A percentile compares a stretch with the other conserved stretches of the same genome.
phyloP scores from a whole-genome alignment of 1,140 invertebrate genomes.

The Platyscapa corneri region DNA sequence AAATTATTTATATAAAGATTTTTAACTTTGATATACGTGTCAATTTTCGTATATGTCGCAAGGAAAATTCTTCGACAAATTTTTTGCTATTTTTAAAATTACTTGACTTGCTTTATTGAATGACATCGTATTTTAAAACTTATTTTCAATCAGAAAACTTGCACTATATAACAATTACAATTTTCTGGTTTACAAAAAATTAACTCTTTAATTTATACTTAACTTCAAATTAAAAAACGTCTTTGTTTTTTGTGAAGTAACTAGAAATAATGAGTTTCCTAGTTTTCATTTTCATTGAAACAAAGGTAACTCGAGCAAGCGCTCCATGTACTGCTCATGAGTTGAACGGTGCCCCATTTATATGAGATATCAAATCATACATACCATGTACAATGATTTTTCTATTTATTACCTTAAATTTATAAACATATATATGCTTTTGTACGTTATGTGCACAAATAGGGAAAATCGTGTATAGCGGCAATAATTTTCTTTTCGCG shows the following conservation, averaged over 20 bases:
- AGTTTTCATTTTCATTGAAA: not conserved
- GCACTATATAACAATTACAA: not conserved
- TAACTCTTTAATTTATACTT: not conserved
- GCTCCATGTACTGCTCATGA: not conserved
- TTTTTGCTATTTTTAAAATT: not conserved
- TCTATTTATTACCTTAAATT: not conserved
- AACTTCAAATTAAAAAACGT: not conserved
- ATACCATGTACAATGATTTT: not conserved
- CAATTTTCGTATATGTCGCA: not conserved
- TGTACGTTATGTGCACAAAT: not conserved
- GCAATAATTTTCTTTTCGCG: not conserved
- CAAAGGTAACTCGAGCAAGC: not conserved
- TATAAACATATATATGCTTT: too few relatives aligned
- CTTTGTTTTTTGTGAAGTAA: not conserved
- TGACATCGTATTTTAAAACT: not conserved
- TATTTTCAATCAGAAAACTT: not conserved
- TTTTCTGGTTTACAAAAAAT: not conserved
- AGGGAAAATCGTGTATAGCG: not conserved
- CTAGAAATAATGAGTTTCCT: not conserved
- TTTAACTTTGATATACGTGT: not conserved
- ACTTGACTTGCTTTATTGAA: not conserved
- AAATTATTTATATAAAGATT: not conserved
- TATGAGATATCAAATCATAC: not conserved
- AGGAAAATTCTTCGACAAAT: not conserved
- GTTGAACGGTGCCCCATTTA: not conserved